Conservation (phyloP, 2,113 vertebrate genomes). For the Tretioscincus oriximinensis region DNA sequence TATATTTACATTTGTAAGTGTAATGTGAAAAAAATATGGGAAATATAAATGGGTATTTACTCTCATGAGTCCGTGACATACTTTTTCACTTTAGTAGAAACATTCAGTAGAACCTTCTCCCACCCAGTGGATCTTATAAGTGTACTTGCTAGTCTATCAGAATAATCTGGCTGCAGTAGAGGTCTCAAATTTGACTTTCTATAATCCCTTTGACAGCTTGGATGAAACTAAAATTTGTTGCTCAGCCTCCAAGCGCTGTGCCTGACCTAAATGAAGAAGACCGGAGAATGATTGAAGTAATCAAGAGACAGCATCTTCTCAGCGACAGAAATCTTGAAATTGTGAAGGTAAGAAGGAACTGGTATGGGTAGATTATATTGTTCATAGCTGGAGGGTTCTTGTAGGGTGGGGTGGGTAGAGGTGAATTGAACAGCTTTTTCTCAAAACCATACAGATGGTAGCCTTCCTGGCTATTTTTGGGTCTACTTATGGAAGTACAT, state of each 20-base stretch:
- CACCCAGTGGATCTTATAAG: too few relatives aligned
- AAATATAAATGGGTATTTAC: too few relatives aligned
- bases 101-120: too few relatives aligned
- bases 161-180: neutral
- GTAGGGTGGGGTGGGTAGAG: neutral
- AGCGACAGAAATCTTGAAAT: conserved; percentile 42
- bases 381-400: too few relatives aligned
- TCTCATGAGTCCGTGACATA: neutral
- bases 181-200: conserved; percentile 21
- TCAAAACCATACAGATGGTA: too few relatives aligned
- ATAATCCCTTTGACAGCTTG: conserved; percentile 75
- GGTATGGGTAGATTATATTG: neutral
- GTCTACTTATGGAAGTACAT: too few relatives aligned
- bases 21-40: too few relatives aligned
- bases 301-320: conserved; percentile 81
- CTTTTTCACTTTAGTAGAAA: neutral
- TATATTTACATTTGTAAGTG: too few relatives aligned
- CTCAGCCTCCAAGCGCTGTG: conserved; percentile 65
- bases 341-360: conserved; percentile 68
- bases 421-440: neutral
- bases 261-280: conserved; percentile 75
- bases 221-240: conserved; percentile 77
- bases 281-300: conserved; percentile 76
- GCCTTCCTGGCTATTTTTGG: too few relatives aligned
- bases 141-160: too few relatives aligned